phyloP scores from a whole-genome alignment of 2,797 vertebrate genomes.

The Danio tinwini region DNA sequence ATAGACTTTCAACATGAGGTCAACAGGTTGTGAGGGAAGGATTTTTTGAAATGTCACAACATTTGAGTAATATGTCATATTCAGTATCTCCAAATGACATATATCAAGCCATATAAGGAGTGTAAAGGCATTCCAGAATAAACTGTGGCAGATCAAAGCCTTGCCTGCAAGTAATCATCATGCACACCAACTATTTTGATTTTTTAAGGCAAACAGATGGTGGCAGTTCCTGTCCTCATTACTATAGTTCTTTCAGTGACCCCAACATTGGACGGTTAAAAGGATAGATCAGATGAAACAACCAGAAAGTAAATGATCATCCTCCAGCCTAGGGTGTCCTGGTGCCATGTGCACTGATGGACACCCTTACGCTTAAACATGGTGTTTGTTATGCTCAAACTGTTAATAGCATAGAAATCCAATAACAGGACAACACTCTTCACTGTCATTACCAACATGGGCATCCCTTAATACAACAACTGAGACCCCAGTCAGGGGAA shows the following conservation, averaged over 20 bases:
- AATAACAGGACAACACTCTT: too few relatives aligned
- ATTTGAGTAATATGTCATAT: constrained; percentile 2
- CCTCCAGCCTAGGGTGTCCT: too few relatives aligned
- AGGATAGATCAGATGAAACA: too few relatives aligned
- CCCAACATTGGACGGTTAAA: too few relatives aligned
- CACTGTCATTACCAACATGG: too few relatives aligned
- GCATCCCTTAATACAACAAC: too few relatives aligned
- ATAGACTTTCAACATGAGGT: constrained; percentile 32
- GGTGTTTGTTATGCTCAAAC: too few relatives aligned
- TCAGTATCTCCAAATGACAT: not conserved
- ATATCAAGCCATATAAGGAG: not conserved
- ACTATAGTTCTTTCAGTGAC: not conserved
- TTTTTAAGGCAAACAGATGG: constrained; percentile 57
- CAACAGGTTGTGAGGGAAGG: constrained; percentile 39
- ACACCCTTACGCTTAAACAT: too few relatives aligned
- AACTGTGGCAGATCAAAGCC: not conserved
- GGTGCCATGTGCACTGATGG: too few relatives aligned
- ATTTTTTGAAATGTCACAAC: constrained; percentile 35
- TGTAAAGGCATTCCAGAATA: not conserved
- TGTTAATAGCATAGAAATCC: too few relatives aligned
- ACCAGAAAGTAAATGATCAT: too few relatives aligned
- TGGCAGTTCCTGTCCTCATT: constrained; percentile 53
- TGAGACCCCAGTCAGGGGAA: too few relatives aligned
- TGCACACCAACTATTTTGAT: not conserved
- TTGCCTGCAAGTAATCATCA: not conserved